Base-by-base conservation (phyloP, 1,140 invertebrate genomes). In the Drosophila sulfurigaster region DNA sequence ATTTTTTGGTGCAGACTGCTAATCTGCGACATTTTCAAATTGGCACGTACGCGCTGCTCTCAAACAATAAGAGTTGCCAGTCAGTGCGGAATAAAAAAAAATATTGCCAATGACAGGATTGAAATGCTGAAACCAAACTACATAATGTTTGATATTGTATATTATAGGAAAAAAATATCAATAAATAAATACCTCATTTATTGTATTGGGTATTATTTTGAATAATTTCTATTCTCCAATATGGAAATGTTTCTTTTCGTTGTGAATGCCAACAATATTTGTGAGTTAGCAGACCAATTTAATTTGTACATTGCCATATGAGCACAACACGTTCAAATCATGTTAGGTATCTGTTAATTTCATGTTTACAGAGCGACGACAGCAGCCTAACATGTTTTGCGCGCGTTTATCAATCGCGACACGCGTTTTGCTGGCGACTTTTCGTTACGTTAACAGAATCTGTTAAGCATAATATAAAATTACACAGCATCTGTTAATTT, bases 1-100 rank as follows among this genome's bases (percentile, higher is more conserved):
- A 15, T 64, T 65, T 48, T 54, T 46, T 45, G 1, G 46, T 54
- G 43, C 45, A 68, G 45, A 45, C 70, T 16, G 25, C 35, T 82
- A 82, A 82, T 82, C 77, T 69, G 62, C 49, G 13, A 49, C 49
- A 78, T 68, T 80, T 87, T 88, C 0, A 69, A 87, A 80, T 46
- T 32, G 54, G 35, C 82, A 87, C 82, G 82, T 48, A 25, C 78
- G 66, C 75, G 79, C 59, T 46, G 20, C 20, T 3, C 3, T 7
- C 4, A 48, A 20, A 35, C 46, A 35, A 38, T 3, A 0, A 5
- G n/a, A 35, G 77, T 13, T 67, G 62, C 78, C 73, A 80, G 46
- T 13, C 3, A 41, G 20, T 45, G 46, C 5, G 20, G 20, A 25
- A 25, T 25, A 57, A 64, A 46, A n/a, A 6, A n/a, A 16, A 30